Percentiles rank a stretch among this genome's conserved stretches.
phyloP scores from a whole-genome alignment of 2,888 invertebrate genomes.

The Endomychus coccineus region DNA sequence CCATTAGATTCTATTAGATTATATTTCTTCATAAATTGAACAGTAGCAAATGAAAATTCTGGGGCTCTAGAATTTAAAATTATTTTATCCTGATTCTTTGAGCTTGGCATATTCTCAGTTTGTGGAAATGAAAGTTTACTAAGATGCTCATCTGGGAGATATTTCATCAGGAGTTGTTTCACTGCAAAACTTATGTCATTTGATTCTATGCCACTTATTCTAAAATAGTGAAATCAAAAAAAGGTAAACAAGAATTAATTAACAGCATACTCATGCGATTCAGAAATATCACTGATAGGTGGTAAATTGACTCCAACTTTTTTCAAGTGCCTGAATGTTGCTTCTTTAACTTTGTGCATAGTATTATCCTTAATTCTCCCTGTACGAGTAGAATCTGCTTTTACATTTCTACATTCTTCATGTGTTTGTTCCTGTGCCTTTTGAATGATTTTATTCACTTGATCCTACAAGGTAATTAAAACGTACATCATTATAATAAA shows the following conservation, averaged over 20 bases:
- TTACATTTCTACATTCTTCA: conserved; percentile 15
- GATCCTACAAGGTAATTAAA: too few relatives aligned
- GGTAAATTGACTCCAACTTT: conserved; percentile 36
- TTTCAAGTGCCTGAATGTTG: conserved; percentile 38
- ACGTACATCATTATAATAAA: too few relatives aligned
- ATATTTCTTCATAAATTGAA: conserved; percentile 59
- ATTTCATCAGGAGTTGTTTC: conserved; percentile 50
- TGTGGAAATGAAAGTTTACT: conserved; percentile 29
- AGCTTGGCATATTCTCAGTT: conserved; percentile 9
- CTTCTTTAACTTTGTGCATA: conserved; percentile 37
- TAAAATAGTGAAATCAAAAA: background rate
- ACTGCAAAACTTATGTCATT: conserved; percentile 50
- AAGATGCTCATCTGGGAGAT: conserved; percentile 47
- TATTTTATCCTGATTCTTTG: conserved; percentile 15
- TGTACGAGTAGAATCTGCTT: too few relatives aligned
- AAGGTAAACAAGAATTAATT: conserved; percentile 5
- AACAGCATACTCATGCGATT: conserved; percentile 10
- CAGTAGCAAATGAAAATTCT: conserved; percentile 65
- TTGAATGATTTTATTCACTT: conserved; percentile 49
- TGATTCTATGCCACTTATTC: conserved; percentile 20
- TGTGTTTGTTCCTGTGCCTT: conserved; percentile 35
- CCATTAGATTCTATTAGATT: conserved; percentile 40
- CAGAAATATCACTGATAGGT: conserved; percentile 24
- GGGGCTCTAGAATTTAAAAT: conserved; percentile 37
- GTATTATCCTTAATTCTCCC: conserved; percentile 26